Conservation (phyloP, 2,797 vertebrate species). For the Micropoecilia bifurca region DNA sequence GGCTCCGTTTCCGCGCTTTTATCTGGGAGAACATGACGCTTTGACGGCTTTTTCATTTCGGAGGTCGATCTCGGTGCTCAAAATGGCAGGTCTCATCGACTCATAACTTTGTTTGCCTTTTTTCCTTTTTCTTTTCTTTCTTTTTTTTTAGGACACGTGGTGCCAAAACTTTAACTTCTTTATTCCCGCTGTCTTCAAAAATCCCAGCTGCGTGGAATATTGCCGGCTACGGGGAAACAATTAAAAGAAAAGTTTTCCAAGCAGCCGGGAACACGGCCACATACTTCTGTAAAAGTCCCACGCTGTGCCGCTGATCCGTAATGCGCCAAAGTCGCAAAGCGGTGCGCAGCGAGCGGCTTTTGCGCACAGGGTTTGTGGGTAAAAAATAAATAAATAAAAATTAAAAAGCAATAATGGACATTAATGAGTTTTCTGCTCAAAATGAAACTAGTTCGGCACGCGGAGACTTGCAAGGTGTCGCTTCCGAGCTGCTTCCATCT, state of each 20-base stretch:
- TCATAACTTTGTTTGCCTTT: conserved; percentile 81
- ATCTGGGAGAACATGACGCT: conserved; percentile 76
- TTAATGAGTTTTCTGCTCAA: neutral
- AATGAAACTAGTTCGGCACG: conserved; percentile 15
- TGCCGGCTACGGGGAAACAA: neutral
- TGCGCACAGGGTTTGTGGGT: conserved; percentile 34
- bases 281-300: conserved; percentile 47
- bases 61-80: conserved; percentile 88
- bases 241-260: conserved; percentile 66
- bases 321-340: conserved; percentile 28
- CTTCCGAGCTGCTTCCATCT: conserved; percentile 68
- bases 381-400: conserved; percentile 6
- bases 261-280: conserved; percentile 45
- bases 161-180: conserved; percentile 11
- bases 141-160: conserved; percentile 75
- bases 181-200: neutral
- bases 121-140: neutral
- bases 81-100: conserved; percentile 94
- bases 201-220: neutral
- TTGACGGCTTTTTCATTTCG: conserved; percentile 79
- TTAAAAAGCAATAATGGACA: conserved; percentile 17
- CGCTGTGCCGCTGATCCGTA: conserved; percentile 15
- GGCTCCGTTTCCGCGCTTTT: neutral
- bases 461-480: conserved; percentile 83
- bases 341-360: conserved; percentile 35